phyloP scores from a whole-genome alignment of 2,797 vertebrate species.

The Scleropages formosus region DNA sequence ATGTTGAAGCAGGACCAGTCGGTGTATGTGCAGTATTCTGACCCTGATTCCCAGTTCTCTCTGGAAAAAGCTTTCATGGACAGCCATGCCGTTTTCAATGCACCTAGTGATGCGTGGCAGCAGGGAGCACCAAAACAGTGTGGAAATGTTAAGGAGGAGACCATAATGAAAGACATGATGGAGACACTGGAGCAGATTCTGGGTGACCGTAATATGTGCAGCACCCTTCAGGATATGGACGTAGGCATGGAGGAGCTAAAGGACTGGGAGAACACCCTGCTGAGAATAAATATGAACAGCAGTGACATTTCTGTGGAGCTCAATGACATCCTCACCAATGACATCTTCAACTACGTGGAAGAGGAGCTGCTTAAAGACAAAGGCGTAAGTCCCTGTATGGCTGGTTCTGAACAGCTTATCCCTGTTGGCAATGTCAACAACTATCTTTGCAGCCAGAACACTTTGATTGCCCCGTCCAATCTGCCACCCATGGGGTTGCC shows the following conservation, averaged over 20 bases:
- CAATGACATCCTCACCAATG: constrained; percentile 49
- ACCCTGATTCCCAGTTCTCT: constrained; percentile 40
- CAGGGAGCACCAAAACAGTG: background rate
- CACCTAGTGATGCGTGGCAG: constrained; percentile 59
- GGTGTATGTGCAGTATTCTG: constrained; percentile 52
- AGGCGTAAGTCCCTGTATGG: constrained; percentile 22
- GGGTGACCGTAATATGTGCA: constrained; percentile 45
- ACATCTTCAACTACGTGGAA: constrained; percentile 61
- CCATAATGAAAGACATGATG: constrained; percentile 58
- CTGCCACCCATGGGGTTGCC: constrained; percentile 46
- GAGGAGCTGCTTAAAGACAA: constrained; percentile 60
- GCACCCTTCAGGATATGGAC: constrained; percentile 50
- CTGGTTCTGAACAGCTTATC: constrained; percentile 16
- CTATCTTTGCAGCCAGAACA: background rate
- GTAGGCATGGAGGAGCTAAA: constrained; percentile 54
- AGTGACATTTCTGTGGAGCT: constrained; percentile 42
- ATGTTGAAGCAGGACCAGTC: constrained; percentile 64
- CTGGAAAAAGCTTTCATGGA: constrained; percentile 63
- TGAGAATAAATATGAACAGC: constrained; percentile 53
- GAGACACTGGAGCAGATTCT: constrained; percentile 68
- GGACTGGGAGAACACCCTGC: constrained; percentile 69
- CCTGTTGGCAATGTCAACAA: constrained; percentile 12
- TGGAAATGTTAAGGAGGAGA: constrained; percentile 47
- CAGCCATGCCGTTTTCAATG: constrained; percentile 60
- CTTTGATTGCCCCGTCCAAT: constrained; percentile 33